Base-by-base conservation (phyloP, 2,888 invertebrate genomes). In the Aphodius granarius region DNA sequence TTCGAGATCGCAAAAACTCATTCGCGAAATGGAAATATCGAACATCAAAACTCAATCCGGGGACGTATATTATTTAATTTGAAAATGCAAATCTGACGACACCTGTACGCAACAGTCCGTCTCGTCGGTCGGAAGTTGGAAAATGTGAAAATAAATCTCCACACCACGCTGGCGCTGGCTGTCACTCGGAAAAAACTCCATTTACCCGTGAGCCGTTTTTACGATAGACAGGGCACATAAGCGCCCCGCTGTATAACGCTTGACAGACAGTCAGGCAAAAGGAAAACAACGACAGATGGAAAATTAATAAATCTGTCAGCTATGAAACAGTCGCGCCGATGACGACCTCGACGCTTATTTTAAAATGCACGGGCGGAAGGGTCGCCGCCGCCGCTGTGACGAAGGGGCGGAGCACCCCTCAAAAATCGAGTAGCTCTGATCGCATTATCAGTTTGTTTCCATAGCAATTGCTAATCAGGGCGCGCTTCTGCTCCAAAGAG, bases 241-340 rank as follows among this genome's bases (percentile, higher is more conserved):
- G n/a, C n/a, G n/a, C n/a, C n/a, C n/a, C n/a, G n/a, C n/a, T n/a
- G n/a, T n/a, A n/a, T n/a, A 43, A 43, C 43, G 43, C 9, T 43
- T 43, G 43, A 43, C 43, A 43, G 68, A 68, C 20, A 22, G 68
- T 20, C 22, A 20, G 22, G 20, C 74, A 73, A 81, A 78, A 80
- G 81, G 83, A 83, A 78, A 81, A 79, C 77, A 79, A 78, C 80
- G 81, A 81, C 87, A 87, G 88, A 90, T 89, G 90, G 89, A 89
- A 91, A 92, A 92, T 92, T 92, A 92, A 92, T 92, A 92, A 92
- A 92, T 91, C 91, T 91, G 92, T 92, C 92, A 92, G 91, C 91
- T 91, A 90, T 90, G 89, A 21, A 73, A 73, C 64, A 63, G 22
- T 21, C 64, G 64, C 73, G 65, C 72, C 62, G 72, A 76, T 79